These are phyloP conservation scores for Hybognathus amarus DNA, from an alignment of 2,797 vertebrate genomes.

Conservation along the genomic window DNA sequence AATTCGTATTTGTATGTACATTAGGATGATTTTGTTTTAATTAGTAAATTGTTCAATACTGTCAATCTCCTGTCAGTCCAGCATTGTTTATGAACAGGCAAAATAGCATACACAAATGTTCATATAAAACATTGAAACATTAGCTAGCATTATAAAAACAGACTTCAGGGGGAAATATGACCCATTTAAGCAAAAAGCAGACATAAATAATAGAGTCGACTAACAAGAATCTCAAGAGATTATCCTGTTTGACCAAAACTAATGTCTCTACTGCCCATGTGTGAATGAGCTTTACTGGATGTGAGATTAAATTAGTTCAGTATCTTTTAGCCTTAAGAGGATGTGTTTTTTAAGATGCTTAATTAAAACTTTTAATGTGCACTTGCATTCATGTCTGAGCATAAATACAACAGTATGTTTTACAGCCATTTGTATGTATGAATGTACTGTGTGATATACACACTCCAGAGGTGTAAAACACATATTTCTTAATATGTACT, in stretches of 20 bases:
- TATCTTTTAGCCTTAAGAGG: constrained; percentile 22
- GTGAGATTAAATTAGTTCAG: constrained; percentile 37
- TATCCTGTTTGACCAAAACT: constrained; percentile 26
- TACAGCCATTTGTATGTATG: not conserved
- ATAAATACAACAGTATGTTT: not conserved
- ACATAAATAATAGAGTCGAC: not conserved
- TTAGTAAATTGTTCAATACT: not conserved
- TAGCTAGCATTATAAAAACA: constrained; percentile 14
- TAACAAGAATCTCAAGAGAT: constrained; percentile 32
- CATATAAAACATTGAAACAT: constrained; percentile 5
- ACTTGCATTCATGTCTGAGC: not conserved
- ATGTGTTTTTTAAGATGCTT: constrained; percentile 34
- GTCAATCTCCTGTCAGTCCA: not conserved
- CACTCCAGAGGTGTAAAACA: not conserved
- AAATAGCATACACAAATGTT: not conserved
- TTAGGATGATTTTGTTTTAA: not conserved
- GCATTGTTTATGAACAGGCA: not conserved
- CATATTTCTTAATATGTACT: no score
- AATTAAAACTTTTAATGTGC: constrained; percentile 12
- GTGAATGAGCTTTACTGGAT: constrained; percentile 13
- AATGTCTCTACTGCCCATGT: constrained; percentile 8
- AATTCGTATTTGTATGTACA: not conserved
- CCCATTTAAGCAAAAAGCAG: constrained; percentile 12
- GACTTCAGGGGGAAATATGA: constrained; percentile 9
- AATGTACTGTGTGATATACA: not conserved